Conservation (phyloP, 2,797 vertebrate species). For the Chelon labrosus region DNA sequence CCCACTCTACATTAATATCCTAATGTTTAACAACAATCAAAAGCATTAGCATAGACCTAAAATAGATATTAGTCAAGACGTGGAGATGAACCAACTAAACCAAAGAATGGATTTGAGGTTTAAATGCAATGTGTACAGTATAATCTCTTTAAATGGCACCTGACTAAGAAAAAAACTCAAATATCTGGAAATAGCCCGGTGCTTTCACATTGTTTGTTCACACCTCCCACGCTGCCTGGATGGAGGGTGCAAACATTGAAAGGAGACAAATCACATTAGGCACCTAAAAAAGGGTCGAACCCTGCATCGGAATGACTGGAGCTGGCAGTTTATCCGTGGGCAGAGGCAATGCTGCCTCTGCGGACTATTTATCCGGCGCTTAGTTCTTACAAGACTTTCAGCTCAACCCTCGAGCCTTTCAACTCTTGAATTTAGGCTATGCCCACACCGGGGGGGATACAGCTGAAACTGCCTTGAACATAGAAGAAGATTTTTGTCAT, state of each 20-base stretch:
- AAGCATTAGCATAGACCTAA: not conserved
- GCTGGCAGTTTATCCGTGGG: slow-evolving; percentile 61
- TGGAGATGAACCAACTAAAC: not conserved
- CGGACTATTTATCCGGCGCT: slow-evolving; percentile 58
- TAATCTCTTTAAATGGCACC: slow-evolving; percentile 42
- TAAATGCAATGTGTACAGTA: slow-evolving; percentile 12
- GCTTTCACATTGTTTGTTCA: slow-evolving; percentile 65
- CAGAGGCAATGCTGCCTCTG: slow-evolving; percentile 60
- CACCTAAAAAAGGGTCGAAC: slow-evolving; percentile 55
- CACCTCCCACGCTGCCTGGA: slow-evolving; percentile 61
- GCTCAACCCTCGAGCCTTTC: slow-evolving; percentile 52
- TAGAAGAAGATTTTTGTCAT: slow-evolving; percentile 17
- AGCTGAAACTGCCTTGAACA: slow-evolving; percentile 38
- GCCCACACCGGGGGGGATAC: slow-evolving; percentile 36
- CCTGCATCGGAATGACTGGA: slow-evolving; percentile 56
- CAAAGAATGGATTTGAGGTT: slow-evolving; percentile 1
- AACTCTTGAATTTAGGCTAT: slow-evolving; percentile 51
- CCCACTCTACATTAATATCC: too few species aligned
- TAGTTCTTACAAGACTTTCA: slow-evolving; percentile 62
- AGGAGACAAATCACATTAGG: slow-evolving; percentile 64
- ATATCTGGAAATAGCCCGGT: slow-evolving; percentile 56
- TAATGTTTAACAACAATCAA: not conserved
- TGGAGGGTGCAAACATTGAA: slow-evolving; percentile 57
- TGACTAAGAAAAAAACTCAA: slow-evolving; percentile 21
- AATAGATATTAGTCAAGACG: too few species aligned